phyloP scores from a whole-genome alignment of 2,113 vertebrate genomes.

The Cnemophilus loriae region DNA sequence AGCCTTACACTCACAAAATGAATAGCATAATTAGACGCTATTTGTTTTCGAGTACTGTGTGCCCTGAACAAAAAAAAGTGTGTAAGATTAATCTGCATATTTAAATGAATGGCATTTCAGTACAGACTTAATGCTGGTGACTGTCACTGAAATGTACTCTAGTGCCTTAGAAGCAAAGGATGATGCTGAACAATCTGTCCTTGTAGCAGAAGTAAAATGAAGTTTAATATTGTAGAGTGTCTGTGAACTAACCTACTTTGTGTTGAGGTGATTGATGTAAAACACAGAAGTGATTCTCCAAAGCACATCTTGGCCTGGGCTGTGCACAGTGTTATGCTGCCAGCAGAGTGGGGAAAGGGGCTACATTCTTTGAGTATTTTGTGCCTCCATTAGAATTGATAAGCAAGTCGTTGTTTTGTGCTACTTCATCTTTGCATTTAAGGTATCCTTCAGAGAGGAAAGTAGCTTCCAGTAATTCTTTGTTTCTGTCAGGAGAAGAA shows the following conservation, averaged over 20 bases:
- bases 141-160: background rate
- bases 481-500: background rate
- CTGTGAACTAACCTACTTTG: background rate
- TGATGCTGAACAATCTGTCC: background rate
- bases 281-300: background rate
- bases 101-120: background rate
- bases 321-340: background rate
- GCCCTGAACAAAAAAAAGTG: background rate
- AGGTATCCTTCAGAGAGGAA: background rate
- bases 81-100: background rate
- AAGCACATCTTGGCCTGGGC: background rate
- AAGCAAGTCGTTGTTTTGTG: background rate
- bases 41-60: background rate
- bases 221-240: background rate
- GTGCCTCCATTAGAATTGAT: background rate
- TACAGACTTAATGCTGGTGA: background rate
- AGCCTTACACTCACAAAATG: background rate
- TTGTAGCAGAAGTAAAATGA: background rate
- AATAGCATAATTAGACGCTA: background rate
- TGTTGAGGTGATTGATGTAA: background rate
- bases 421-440: background rate
- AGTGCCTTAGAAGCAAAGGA: background rate
- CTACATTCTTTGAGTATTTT: accelerated
- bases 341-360: background rate
- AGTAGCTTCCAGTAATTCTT: background rate